phyloP scores from a whole-genome alignment of 1,140 invertebrate species.

The Scaptomyza pallida region DNA sequence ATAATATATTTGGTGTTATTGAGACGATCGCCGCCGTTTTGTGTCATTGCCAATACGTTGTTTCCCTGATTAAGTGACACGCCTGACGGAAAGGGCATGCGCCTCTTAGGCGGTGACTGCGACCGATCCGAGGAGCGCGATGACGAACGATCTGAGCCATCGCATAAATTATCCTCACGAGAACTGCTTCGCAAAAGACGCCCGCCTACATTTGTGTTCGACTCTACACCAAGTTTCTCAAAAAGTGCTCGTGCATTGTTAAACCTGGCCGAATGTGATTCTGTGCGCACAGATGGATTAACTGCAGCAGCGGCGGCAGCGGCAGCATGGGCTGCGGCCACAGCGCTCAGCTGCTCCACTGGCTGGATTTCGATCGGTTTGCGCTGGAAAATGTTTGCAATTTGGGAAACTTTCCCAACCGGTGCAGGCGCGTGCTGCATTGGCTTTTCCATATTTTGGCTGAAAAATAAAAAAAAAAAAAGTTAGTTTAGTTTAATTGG shows the following conservation, averaged over 20 bases:
- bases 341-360: conserved; percentile 75
- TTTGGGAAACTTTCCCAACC: conserved; percentile 94
- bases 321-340: conserved; percentile 77
- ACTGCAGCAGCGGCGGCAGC: conserved; percentile 68
- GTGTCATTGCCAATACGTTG: conserved; percentile 37
- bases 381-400: conserved; percentile 94
- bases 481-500: background rate
- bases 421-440: conserved; percentile 87
- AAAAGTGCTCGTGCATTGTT: conserved; percentile 96
- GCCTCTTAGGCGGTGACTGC: conserved; percentile 78
- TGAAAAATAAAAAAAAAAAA: conserved; percentile 16
- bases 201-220: conserved; percentile 84
- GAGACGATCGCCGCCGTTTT: conserved; percentile 54
- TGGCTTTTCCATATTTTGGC: conserved; percentile 87
- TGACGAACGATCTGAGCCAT: conserved; percentile 75
- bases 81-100: conserved; percentile 76
- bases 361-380: conserved; percentile 84
- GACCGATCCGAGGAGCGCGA: conserved; percentile 81
- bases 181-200: conserved; percentile 75
- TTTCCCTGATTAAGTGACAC: conserved; percentile 69
- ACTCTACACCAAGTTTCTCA: conserved; percentile 93
- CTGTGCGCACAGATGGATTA: conserved; percentile 90
- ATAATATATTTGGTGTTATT: conserved; percentile 74
- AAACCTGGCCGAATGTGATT: conserved; percentile 95
- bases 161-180: conserved; percentile 80